These are phyloP conservation scores for Xiphias gladius DNA, from an alignment of 2,113 vertebrate species.

Conservation along the genomic window DNA sequence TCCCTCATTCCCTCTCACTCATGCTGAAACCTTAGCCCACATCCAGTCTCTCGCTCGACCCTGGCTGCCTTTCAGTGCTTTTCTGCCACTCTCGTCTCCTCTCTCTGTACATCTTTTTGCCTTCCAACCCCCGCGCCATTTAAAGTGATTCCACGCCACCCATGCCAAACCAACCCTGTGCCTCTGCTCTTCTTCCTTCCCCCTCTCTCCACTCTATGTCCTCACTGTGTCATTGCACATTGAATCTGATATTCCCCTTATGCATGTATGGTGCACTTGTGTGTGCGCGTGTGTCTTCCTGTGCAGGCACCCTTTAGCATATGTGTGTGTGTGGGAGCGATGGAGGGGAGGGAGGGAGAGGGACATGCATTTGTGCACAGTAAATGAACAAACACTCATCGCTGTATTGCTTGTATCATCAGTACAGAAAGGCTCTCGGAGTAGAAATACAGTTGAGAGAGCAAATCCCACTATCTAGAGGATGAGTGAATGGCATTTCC, in stretches of 20 bases:
- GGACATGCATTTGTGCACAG: slow-evolving; percentile 75
- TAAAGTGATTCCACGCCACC: slow-evolving; percentile 68
- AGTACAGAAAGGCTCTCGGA: slow-evolving; percentile 65
- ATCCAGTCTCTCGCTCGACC: slow-evolving; percentile 61
- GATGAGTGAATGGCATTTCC: slow-evolving; percentile 63
- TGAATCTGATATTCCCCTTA: slow-evolving; percentile 79
- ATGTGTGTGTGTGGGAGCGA: slow-evolving; percentile 48
- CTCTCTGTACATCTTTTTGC: slow-evolving; percentile 59
- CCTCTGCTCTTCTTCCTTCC: slow-evolving; percentile 55
- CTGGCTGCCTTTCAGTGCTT: slow-evolving; percentile 56
- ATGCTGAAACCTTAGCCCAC: slow-evolving; percentile 73
- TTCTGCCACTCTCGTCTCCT: slow-evolving; percentile 48
- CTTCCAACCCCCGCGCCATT: slow-evolving; percentile 72
- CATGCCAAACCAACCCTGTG: slow-evolving; percentile 63
- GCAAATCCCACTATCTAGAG: slow-evolving; percentile 70
- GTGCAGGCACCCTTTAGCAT: slow-evolving; percentile 25
- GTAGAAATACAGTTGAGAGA: slow-evolving; percentile 66
- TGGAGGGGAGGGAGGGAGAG: slow-evolving; percentile 55
- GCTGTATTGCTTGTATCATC: slow-evolving; percentile 81
- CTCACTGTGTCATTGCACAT: slow-evolving; percentile 82
- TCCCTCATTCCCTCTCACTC: slow-evolving; percentile 70
- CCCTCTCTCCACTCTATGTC: slow-evolving; percentile 65
- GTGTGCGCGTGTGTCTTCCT: slow-evolving; percentile 25
- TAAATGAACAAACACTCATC: slow-evolving; percentile 80
- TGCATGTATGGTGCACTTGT: slow-evolving; percentile 57